Base-by-base conservation (phyloP, 1,140 invertebrate genomes). In the Pseudobourletiella spinata region DNA sequence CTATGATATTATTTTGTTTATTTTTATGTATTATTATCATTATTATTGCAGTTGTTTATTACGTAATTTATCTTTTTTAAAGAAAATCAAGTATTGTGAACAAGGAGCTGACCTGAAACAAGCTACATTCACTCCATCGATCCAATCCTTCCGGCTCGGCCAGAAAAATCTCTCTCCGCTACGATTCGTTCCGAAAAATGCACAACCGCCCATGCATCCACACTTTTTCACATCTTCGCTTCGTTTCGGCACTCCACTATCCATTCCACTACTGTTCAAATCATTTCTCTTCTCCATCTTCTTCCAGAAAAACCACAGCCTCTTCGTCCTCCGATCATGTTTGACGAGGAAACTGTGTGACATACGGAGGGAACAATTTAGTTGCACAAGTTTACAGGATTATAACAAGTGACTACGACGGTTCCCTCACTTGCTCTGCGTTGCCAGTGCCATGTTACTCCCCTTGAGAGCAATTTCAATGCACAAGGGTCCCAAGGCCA, bases 261-360 rank as follows among this genome's bases (percentile, higher is more conserved):
- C 8, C 18, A 18, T 64, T 81, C 78, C 6, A n/a, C n/a, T n/a
- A n/a, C n/a, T n/a, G n/a, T n/a, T n/a, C 79, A 78, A 57, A 71
- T 76, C 62, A 68, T 78, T 54, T 4, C 74, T 77, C 15, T 35
- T 50, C 70, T 87, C 84, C 65, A 78, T 15, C 8, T 43, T 43
- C 22, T 75, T 85, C 94, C 95, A 98, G 1, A 98, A 75, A 73
- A 98, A 98, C 90, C 92, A 95, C 8, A 99, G 77, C 62, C 91
- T 81, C 74, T 91, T 93, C 0, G 85, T 86, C 63, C 84, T 82
- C 32, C 85, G 83, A 76, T 99, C 96, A 72, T 99, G 94, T 14
- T 84, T 80, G 72, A 85, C 86, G 16, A 98, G 76, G 77, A 92
- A 96, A 62, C 81, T 83, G 62, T 3, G 63, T 69, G 55, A 59